These are phyloP conservation scores for Heliconius nattereri DNA, from an alignment of 1,140 invertebrate species.

Conservation along the genomic window DNA sequence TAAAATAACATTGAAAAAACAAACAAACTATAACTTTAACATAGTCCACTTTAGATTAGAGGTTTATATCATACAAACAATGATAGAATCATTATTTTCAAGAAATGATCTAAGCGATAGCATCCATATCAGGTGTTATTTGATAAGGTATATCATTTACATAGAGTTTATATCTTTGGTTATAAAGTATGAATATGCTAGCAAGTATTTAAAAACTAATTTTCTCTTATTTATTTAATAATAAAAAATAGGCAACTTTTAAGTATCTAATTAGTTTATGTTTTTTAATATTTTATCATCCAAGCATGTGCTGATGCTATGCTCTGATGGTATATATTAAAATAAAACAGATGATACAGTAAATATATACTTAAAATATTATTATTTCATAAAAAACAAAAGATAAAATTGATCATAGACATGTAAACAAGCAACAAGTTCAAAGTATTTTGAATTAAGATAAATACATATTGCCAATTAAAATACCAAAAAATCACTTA, in stretches of 20 bases:
- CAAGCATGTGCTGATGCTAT: not conserved
- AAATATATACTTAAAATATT: not conserved
- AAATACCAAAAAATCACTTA: constrained; percentile 46
- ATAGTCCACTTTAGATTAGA: not conserved
- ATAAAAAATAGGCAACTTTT: not conserved
- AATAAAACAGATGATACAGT: not conserved
- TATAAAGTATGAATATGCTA: constrained; percentile 2
- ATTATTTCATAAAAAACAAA: not conserved
- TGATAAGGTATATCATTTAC: constrained; percentile 19
- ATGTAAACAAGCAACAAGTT: constrained; percentile 8
- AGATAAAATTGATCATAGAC: not conserved
- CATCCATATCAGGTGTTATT: constrained; percentile 34
- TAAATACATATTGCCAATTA: not conserved
- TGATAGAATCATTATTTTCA: constrained; percentile 28
- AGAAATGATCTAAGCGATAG: constrained; percentile 20
- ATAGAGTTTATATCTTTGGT: constrained; percentile 14
- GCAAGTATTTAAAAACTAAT: not conserved
- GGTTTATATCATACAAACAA: constrained; percentile 7
- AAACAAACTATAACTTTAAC: not conserved
- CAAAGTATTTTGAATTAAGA: not conserved
- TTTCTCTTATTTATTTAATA: not conserved
- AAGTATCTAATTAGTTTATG: not conserved
- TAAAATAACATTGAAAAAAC: not conserved
- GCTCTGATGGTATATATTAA: not conserved
- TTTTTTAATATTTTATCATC: not conserved